Conservation (phyloP, 2,113 vertebrate genomes). For the Cryptotis parvus region DNA sequence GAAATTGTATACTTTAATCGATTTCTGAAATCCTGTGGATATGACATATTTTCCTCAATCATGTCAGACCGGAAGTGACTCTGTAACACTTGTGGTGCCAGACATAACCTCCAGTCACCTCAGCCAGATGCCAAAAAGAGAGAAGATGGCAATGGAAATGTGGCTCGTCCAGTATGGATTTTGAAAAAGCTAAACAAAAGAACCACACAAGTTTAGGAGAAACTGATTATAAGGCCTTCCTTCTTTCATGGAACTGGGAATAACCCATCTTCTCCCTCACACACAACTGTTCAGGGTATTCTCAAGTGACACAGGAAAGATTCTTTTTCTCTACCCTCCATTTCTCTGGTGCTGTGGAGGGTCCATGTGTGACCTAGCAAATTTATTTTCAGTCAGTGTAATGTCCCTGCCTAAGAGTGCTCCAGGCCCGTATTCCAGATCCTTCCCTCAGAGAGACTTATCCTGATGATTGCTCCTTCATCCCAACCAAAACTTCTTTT, state of each 20-base stretch:
- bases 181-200: conserved; percentile 28
- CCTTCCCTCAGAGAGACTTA: not conserved
- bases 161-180: not conserved
- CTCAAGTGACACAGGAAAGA: not conserved
- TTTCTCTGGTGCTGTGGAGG: not conserved
- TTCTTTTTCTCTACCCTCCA: not conserved
- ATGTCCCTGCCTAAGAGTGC: not conserved
- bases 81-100: not conserved
- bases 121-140: not conserved
- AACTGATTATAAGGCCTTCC: not conserved
- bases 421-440: not conserved
- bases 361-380: not conserved
- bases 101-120: not conserved
- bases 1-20: not conserved
- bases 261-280: not conserved
- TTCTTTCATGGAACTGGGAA: not conserved
- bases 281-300: not conserved
- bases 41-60: not conserved
- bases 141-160: not conserved
- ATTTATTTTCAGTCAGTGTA: not conserved
- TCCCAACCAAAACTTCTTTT: not conserved
- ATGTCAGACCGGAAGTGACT: conserved; percentile 20
- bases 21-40: not conserved
- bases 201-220: not conserved
- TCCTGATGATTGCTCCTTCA: not conserved